Percentiles rank a stretch among this genome's conserved stretches.
Conservation (phyloP, 2,797 vertebrate genomes). For the Pseudochromis fuscus region DNA sequence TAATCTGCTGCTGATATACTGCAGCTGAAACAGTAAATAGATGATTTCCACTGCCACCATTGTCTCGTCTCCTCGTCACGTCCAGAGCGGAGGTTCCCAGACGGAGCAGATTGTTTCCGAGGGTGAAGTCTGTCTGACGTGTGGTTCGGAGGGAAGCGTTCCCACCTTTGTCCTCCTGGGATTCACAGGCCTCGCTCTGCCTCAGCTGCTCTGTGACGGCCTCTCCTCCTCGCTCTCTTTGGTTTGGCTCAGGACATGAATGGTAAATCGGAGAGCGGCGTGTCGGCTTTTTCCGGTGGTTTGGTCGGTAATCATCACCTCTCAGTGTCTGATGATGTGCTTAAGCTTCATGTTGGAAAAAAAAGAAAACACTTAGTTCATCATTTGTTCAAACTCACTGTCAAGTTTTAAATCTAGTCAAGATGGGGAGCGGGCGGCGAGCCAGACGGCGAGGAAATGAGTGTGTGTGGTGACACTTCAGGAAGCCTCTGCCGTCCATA, state of each 20-base stretch:
- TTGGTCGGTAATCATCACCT: conserved; percentile 61
- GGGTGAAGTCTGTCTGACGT: conserved; percentile 31
- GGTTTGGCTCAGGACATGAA: conserved; percentile 53
- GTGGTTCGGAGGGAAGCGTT: conserved; percentile 54
- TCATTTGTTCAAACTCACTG: conserved; percentile 49
- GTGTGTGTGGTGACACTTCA: conserved; percentile 25
- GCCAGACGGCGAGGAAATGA: conserved; percentile 10
- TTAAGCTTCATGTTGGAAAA: conserved; percentile 44
- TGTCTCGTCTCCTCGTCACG: conserved; percentile 49
- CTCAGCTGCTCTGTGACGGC: conserved; percentile 36
- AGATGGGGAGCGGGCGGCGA: conserved; percentile 25
- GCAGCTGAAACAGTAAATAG: conserved; percentile 18
- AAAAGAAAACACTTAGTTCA: conserved; percentile 46
- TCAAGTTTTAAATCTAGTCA: conserved; percentile 44
- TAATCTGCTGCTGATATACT: conserved; percentile 13
- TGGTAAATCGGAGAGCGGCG: conserved; percentile 32
- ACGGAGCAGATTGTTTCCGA: conserved; percentile 48
- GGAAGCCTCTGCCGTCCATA: conserved; percentile 14
- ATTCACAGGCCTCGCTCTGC: conserved; percentile 39
- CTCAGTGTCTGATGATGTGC: conserved; percentile 46
- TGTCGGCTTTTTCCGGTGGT: conserved; percentile 40
- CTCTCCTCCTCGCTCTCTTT: conserved; percentile 34
- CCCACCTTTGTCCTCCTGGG: conserved; percentile 63
- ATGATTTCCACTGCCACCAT: conserved; percentile 34
- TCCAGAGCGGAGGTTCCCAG: conserved; percentile 46